Conservation (phyloP, 92 coral and sea anemone species). For the Zoanthus gigantus region DNA sequence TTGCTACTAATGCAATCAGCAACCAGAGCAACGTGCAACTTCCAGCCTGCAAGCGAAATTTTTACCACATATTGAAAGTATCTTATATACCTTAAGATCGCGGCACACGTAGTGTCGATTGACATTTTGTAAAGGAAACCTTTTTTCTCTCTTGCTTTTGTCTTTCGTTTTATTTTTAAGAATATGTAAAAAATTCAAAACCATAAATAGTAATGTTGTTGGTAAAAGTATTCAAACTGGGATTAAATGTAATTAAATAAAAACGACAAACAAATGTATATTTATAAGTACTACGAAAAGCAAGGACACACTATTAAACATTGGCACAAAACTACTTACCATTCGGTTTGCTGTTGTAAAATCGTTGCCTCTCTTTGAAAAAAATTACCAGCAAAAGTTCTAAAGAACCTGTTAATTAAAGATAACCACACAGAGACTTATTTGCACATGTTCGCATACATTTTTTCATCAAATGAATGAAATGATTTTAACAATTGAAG, state of each 20-base stretch:
- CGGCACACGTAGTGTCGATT: slow-evolving; percentile 14
- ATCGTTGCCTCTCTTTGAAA: background rate
- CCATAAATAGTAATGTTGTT: background rate
- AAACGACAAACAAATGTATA: background rate
- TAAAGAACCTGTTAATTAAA: slow-evolving; percentile 3
- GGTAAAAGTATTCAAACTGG: background rate
- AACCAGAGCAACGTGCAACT: slow-evolving; percentile 19
- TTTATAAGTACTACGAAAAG: background rate
- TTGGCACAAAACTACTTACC: background rate
- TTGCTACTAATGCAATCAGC: slow-evolving; percentile 23
- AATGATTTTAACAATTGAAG: background rate
- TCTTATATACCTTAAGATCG: background rate
- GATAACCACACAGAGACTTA: background rate
- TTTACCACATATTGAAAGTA: slow-evolving; percentile 25
- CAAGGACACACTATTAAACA: background rate
- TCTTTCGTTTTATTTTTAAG: background rate
- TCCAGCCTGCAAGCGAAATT: slow-evolving; percentile 21
- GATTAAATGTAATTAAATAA: background rate
- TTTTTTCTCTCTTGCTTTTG: background rate
- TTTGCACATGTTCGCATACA: background rate
- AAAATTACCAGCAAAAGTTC: background rate
- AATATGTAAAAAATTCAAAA: slow-evolving; percentile 43
- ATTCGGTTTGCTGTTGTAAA: background rate
- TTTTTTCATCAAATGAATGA: background rate
- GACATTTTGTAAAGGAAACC: background rate